Evolutionary conservation across 2,113 vertebrate genomes (phyloP), one percentile per base, ranked within the genome.

Genomic region (Sylvietta virens): DNA sequence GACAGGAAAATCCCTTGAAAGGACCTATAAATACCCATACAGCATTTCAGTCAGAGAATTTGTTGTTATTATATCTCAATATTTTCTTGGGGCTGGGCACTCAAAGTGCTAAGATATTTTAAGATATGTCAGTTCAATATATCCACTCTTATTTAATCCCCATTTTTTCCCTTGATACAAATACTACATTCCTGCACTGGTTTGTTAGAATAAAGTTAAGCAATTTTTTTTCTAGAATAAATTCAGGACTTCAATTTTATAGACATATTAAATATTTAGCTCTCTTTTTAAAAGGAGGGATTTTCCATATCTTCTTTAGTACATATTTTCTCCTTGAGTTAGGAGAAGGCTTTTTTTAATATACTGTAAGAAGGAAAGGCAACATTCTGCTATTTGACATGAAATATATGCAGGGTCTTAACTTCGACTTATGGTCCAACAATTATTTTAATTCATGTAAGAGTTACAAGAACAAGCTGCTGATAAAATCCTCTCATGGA

Each of bases 401-500:
- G 19, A 65, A n/a, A 87, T 96, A 94, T 94, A 93, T 67, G 92
- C 37, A 91, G 35, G 31, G 57, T 91, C 57, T 84, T 95, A 92
- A 77, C 77, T 96, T 95, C 89, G 94, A 73, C 22, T 50, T 73
- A 82, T 39, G 61, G 51, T 53, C 44, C 89, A 93, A 64, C 80
- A 93, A 91, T 58, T 86, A 95, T 81, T 96, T 95, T 87, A 71
- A 81, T 77, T 94, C 84, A 92, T 81, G 81, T 81, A 92, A 86
- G 57, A 84, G 15, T 58, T 79, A 96, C 47, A 95, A 94, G 92
- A 96, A 65, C 53, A 91, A 95, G 44, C 33, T 95, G 93, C 48
- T 76, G 30, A 26, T 50, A 85, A 96, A 96, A 92, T 90, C 39
- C 62, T 72, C n/a, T 56, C 53, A 80, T 51, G 48, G 16, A 82